phyloP scores from a whole-genome alignment of 2,113 vertebrate species.

The Recurvirostra avosetta region DNA sequence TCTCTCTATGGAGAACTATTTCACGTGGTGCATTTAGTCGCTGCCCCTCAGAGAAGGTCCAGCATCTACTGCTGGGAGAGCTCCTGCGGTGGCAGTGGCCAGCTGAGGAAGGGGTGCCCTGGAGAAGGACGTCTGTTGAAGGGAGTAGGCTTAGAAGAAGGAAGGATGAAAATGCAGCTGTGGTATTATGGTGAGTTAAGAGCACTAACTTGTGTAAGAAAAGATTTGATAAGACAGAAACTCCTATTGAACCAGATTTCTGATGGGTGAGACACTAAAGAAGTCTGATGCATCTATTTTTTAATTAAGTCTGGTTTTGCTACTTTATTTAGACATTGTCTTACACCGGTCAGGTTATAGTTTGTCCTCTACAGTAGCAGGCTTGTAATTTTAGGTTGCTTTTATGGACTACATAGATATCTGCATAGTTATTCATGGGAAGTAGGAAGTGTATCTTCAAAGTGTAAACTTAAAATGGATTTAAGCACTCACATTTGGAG shows the following conservation, averaged over 20 bases:
- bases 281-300: background rate
- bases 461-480: background rate
- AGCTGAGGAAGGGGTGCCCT: background rate
- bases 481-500: background rate
- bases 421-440: background rate
- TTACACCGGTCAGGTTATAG: background rate
- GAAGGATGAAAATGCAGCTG: background rate
- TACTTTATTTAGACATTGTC: background rate
- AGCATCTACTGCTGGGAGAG: background rate
- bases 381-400: background rate
- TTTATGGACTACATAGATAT: background rate
- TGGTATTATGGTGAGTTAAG: background rate
- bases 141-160: background rate
- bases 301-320: background rate
- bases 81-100: accelerated
- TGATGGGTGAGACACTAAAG: background rate
- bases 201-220: background rate
- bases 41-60: background rate
- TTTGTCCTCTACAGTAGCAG: background rate
- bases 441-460: background rate
- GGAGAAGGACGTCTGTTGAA: accelerated
- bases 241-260: background rate
- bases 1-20: background rate
- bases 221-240: background rate
- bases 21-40: accelerated